Base-by-base conservation (phyloP, 2,888 invertebrate species). In the Xiphydria camelus region DNA sequence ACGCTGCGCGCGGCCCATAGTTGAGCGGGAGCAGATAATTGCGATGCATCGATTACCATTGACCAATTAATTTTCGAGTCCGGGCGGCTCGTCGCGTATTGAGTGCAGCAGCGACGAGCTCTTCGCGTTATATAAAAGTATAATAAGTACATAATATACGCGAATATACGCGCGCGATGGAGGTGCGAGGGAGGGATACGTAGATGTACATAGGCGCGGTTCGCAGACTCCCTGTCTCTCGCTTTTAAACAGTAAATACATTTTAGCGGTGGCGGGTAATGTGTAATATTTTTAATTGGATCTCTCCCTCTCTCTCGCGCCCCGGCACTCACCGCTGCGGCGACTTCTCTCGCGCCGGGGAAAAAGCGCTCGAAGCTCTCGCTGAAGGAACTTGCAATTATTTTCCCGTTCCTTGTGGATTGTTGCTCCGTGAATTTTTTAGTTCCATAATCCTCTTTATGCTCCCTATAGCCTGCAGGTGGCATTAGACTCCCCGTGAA, bases 221-320 rank as follows among this genome's bases (percentile, higher is more conserved):
- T n/a, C n/a, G 15, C 9, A 33, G 17, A 20, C 45, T 39, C 51
- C 61, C 55, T 55, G 51, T 55, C 55, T 58, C 59, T 51, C 57
- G 64, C 67, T 69, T 69, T 66, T 67, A 68, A 68, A 71, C 65
- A 66, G 66, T 70, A 71, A 71, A 71, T 68, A 70, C 67, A 66
- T 71, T 73, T 72, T 69, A 68, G 64, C 60, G 59, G 64, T 63
- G 62, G 64, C 62, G 66, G 65, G 65, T 73, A 74, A 74, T 73
- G 70, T 69, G 70, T 73, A 73, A 74, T 74, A 74, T 73, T 73
- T 73, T 74, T 74, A 74, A 74, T 74, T 74, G 73, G 73, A 73
- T 71, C 69, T 64, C 62, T 55, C 61, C 54, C 59, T 66, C 64
- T 59, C 57, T 43, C 56, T 57, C 53, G 39, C 50, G 31, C 46